Conservation (phyloP, 2,888 invertebrate genomes). For the Brachyptera putata region DNA sequence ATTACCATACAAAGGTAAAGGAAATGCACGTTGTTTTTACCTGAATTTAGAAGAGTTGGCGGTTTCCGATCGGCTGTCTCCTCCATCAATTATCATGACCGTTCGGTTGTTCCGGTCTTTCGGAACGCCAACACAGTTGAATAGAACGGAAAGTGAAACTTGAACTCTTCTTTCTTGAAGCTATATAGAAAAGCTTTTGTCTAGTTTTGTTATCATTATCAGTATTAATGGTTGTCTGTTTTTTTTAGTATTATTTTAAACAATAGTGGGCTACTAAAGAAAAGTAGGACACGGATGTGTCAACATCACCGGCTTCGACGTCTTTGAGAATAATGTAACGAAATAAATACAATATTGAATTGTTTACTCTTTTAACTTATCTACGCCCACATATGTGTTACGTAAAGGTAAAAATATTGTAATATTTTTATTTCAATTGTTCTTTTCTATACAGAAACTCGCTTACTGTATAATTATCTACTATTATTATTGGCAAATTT, state of each 20-base stretch:
- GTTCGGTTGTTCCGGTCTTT: too few relatives aligned
- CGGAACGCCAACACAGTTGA: too few relatives aligned
- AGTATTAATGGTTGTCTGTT: slow-evolving; percentile 4
- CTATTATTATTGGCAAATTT: too few relatives aligned
- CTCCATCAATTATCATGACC: too few relatives aligned
- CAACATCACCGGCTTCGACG: background rate
- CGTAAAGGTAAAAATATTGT: background rate
- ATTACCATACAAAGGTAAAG: background rate
- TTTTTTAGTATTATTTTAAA: background rate
- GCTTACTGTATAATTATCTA: too few relatives aligned
- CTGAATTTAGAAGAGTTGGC: too few relatives aligned
- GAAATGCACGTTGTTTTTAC: too few relatives aligned
- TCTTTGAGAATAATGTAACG: background rate
- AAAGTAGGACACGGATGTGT: background rate
- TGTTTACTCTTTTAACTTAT: background rate
- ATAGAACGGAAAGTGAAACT: slow-evolving; percentile 5
- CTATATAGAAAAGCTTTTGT: too few relatives aligned
- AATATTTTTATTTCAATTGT: too few relatives aligned
- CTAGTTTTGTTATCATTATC: background rate
- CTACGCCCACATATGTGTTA: background rate
- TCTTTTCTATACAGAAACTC: too few relatives aligned
- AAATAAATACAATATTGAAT: background rate
- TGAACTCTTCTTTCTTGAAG: slow-evolving; percentile 8
- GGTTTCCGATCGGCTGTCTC: too few relatives aligned
- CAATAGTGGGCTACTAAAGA: slow-evolving; percentile 3